Percentiles rank a stretch among this genome's conserved stretches.
Evolutionary conservation across 2,888 invertebrate genomes (phyloP).

Genomic region (Brachyptera risi): DNA sequence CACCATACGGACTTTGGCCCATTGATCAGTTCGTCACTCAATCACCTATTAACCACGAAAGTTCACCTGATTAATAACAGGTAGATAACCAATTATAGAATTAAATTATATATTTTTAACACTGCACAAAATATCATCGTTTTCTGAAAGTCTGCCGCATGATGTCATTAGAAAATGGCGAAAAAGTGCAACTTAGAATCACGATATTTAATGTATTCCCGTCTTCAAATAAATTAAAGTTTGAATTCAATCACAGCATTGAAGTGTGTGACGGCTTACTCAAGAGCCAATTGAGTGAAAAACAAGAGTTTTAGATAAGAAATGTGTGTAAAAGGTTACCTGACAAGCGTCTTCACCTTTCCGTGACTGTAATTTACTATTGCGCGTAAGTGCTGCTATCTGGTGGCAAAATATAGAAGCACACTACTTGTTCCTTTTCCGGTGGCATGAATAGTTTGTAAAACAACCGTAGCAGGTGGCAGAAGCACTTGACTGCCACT

Average conservation of each 20-base stretch:
- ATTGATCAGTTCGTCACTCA: no score
- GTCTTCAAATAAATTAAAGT: no score
- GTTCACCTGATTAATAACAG: background rate
- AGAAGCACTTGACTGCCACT: no score
- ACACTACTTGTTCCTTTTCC: background rate
- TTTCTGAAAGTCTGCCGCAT: slow-evolving; percentile 27
- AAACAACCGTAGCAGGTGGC: no score
- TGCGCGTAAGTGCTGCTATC: slow-evolving; percentile 12
- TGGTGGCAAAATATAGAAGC: slow-evolving; percentile 9
- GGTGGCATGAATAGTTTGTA: no score
- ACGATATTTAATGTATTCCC: no score
- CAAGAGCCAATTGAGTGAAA: background rate
- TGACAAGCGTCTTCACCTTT: slow-evolving; percentile 18
- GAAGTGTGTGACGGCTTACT: background rate
- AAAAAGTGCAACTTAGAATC: slow-evolving; percentile 5
- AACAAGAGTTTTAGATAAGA: background rate
- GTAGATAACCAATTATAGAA: background rate
- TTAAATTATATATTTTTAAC: no score
- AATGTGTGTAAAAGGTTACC: slow-evolving; percentile 4
- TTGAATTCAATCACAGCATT: no score
- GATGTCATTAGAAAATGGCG: slow-evolving; percentile 32
- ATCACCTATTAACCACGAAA: no score
- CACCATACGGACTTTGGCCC: slow-evolving; percentile 32
- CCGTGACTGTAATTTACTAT: background rate
- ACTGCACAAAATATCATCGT: background rate